These are phyloP conservation scores for Drosophila ambigua DNA, from an alignment of 1,140 invertebrate species.

Conservation along the genomic window DNA sequence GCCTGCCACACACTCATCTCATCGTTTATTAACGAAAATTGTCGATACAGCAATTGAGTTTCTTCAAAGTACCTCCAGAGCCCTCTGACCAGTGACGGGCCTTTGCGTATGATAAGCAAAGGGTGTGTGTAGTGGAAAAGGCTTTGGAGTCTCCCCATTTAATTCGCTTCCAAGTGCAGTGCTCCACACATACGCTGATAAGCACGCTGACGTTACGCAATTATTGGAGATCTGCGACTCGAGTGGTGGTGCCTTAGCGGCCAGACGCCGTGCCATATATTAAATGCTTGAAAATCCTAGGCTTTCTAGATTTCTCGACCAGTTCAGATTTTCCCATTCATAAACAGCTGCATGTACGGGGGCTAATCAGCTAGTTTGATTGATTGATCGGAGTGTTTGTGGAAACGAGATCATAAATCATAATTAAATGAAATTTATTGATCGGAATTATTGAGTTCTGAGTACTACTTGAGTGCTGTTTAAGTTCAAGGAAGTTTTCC, in stretches of 20 bases:
- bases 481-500: slow-evolving; percentile 2
- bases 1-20: slow-evolving; percentile 13
- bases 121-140: too few relatives aligned
- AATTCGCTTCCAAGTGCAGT: slow-evolving; percentile 2
- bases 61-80: background rate
- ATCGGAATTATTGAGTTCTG: slow-evolving; percentile 11
- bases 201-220: slow-evolving; percentile 34
- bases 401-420: slow-evolving; percentile 62
- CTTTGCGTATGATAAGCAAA: too few relatives aligned
- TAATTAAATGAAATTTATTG: slow-evolving; percentile 65
- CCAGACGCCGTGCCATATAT: slow-evolving; percentile 7
- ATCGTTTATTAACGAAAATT: slow-evolving; percentile 34
- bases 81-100: too few relatives aligned
- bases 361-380: slow-evolving; percentile 53
- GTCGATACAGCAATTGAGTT: slow-evolving; percentile 27
- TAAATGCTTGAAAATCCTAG: slow-evolving; percentile 25
- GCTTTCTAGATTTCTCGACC: slow-evolving; percentile 41
- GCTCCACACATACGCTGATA: slow-evolving; percentile 30
- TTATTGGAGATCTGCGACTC: slow-evolving; percentile 37
- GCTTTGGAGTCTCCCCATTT: too few relatives aligned
- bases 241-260: slow-evolving; percentile 16
- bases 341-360: slow-evolving; percentile 24
- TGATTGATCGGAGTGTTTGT: slow-evolving; percentile 60
- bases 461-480: slow-evolving; percentile 35
- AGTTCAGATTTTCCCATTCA: slow-evolving; percentile 42